Evolutionary conservation across 2,888 invertebrate species (phyloP).

Genomic region (Conchocele bisecta): DNA sequence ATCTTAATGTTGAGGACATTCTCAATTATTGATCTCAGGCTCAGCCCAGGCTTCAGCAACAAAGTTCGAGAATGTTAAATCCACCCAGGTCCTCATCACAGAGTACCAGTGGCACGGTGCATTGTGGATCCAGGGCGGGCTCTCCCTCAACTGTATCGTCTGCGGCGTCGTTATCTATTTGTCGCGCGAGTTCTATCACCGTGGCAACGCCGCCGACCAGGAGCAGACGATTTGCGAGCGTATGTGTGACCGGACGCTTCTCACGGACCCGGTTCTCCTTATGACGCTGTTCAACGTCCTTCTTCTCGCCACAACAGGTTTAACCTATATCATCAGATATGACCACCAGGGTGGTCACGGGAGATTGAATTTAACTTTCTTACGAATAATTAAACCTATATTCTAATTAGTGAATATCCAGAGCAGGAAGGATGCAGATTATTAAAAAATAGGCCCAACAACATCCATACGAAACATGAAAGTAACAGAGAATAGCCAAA

Average conservation of each 20-base stretch:
- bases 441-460: too few relatives aligned
- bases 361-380: too few relatives aligned
- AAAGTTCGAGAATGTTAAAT: not conserved
- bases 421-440: too few relatives aligned
- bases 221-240: not conserved
- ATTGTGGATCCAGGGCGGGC: slow-evolving; percentile 16
- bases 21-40: not conserved
- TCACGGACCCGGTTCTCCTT: slow-evolving; percentile 2
- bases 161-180: slow-evolving; percentile 15
- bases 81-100: slow-evolving; percentile 8
- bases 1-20: not conserved
- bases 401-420: too few relatives aligned
- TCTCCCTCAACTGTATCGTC: slow-evolving; percentile 22
- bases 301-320: slow-evolving; percentile 3
- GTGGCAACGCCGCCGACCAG: not conserved
- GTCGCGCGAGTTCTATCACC: not conserved
- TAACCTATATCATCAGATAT: slow-evolving; percentile 8
- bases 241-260: not conserved
- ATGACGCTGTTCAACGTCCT: slow-evolving; percentile 3
- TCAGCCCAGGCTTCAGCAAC: not conserved
- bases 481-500: too few relatives aligned
- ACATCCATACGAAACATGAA: too few relatives aligned
- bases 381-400: too few relatives aligned
- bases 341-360: too few relatives aligned
- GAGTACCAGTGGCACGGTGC: slow-evolving; percentile 37